Conservation (phyloP, 30 jellyfish, hydroid and myxozoan genomes). For the Chrysaora quinquecirrha region DNA sequence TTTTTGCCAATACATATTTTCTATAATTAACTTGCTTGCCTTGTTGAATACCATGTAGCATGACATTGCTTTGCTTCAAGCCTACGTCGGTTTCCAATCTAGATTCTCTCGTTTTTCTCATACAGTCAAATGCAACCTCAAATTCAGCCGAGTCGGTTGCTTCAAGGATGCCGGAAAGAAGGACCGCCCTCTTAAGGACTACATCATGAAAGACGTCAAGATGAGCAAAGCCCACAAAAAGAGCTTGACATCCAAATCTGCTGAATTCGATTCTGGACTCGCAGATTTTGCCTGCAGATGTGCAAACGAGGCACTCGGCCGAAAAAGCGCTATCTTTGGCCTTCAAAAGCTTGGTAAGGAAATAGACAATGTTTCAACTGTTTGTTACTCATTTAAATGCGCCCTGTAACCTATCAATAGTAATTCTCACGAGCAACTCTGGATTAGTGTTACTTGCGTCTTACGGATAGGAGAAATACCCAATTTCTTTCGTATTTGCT, state of each 20-base stretch:
- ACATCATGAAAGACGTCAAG: slow-evolving; percentile 84
- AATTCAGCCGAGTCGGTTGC: slow-evolving; percentile 94
- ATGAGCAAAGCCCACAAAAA: slow-evolving; percentile 76
- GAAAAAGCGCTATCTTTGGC: slow-evolving; percentile 94
- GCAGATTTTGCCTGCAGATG: slow-evolving; percentile 94
- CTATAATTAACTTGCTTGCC: too few relatives aligned
- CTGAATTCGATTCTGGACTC: slow-evolving; percentile 72
- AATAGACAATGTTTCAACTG: neutral
- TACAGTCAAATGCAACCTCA: slow-evolving; percentile 93
- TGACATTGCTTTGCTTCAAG: too few relatives aligned
- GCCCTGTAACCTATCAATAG: too few relatives aligned
- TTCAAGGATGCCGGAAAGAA: slow-evolving; percentile 73
- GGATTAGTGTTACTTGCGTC: too few relatives aligned
- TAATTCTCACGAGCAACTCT: too few relatives aligned
- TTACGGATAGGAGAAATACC: too few relatives aligned
- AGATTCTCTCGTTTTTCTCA: too few relatives aligned
- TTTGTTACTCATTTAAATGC: neutral
- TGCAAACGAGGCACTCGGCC: slow-evolving; percentile 94
- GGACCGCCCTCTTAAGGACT: slow-evolving; percentile 70
- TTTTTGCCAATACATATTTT: too few relatives aligned
- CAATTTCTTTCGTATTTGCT: too few relatives aligned
- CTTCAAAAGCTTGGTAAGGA: slow-evolving; percentile 85
- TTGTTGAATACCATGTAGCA: too few relatives aligned
- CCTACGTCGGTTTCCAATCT: too few relatives aligned
- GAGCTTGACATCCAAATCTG: slow-evolving; percentile 64